Percentiles rank a stretch among this genome's conserved stretches.
phyloP scores from a whole-genome alignment of 2,797 vertebrate genomes.

The Lepus oiostolus region DNA sequence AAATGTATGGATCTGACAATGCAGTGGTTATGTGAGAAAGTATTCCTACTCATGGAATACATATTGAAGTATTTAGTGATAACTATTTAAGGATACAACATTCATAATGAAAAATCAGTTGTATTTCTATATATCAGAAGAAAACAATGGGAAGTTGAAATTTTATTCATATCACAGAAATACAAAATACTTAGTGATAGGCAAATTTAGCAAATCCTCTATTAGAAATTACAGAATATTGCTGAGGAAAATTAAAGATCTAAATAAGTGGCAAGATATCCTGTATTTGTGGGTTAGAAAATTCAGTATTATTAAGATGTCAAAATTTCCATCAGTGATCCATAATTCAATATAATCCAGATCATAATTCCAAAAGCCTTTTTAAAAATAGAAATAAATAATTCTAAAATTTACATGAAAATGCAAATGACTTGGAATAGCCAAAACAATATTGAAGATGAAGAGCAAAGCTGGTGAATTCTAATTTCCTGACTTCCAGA shows the following conservation, averaged over 20 bases:
- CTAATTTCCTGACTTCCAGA: constrained; percentile 15
- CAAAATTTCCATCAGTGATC: constrained; percentile 8
- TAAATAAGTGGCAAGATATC: constrained; percentile 11
- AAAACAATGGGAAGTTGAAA: constrained; percentile 34
- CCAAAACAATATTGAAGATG: constrained; percentile 42
- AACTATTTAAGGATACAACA: constrained; percentile 12
- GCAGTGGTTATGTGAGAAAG: not conserved
- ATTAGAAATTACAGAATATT: constrained; percentile 5
- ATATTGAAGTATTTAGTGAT: not conserved
- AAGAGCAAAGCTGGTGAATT: not conserved
- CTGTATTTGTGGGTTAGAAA: constrained; percentile 39
- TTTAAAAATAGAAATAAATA: constrained; percentile 50
- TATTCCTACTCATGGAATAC: not conserved
- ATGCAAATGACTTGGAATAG: constrained; percentile 51
- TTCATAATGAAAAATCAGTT: not conserved
- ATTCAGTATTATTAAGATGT: constrained; percentile 48
- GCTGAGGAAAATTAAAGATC: not conserved
- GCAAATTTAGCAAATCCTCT: not conserved
- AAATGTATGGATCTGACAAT: not conserved
- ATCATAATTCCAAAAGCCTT: constrained; percentile 45
- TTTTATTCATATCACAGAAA: constrained; percentile 41
- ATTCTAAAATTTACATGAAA: constrained; percentile 54
- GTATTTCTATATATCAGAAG: not conserved
- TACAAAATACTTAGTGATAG: not conserved
- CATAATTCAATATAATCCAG: constrained; percentile 49